A percentile compares a stretch with the other conserved stretches of the same genome.
These are phyloP conservation scores for Poecilia wingei DNA, from an alignment of 2,797 vertebrate species.

Conservation along the genomic window DNA sequence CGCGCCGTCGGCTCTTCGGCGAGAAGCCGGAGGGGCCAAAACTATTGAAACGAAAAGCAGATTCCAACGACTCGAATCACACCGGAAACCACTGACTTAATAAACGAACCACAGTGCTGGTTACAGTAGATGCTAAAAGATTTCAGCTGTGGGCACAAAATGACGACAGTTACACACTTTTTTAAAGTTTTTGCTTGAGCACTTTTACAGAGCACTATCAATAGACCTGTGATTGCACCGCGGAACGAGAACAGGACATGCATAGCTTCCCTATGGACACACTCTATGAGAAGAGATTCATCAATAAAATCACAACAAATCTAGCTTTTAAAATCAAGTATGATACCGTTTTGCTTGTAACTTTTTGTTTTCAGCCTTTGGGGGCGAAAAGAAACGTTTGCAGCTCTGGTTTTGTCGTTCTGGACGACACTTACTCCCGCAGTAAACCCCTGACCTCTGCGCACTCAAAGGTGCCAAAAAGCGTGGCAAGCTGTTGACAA, in stretches of 20 bases:
- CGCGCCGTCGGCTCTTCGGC: conserved; percentile 68
- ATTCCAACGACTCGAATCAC: conserved; percentile 82
- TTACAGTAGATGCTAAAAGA: conserved; percentile 83
- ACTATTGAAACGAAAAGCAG: conserved; percentile 76
- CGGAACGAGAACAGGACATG: conserved; percentile 83
- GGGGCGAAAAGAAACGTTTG: conserved; percentile 59
- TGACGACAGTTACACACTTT: conserved; percentile 80
- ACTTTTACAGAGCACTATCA: conserved; percentile 84
- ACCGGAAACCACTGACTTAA: conserved; percentile 81
- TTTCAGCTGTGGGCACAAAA: conserved; percentile 84
- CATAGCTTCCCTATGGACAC: conserved; percentile 86
- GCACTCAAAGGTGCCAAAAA: conserved; percentile 61
- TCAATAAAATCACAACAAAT: conserved; percentile 79
- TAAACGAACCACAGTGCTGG: conserved; percentile 83
- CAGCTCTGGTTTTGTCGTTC: conserved; percentile 63
- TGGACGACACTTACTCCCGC: conserved; percentile 59
- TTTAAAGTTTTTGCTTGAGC: conserved; percentile 81
- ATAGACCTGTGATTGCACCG: conserved; percentile 77
- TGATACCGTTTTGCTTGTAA: conserved; percentile 70
- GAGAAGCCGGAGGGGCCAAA: conserved; percentile 63
- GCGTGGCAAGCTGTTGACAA: conserved; percentile 37
- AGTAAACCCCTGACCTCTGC: conserved; percentile 66
- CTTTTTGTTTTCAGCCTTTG: conserved; percentile 69
- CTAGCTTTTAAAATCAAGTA: conserved; percentile 79
- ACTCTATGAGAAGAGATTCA: conserved; percentile 79